Base-by-base conservation (phyloP, 1,140 invertebrate species). In the Ceratina calcarata region DNA sequence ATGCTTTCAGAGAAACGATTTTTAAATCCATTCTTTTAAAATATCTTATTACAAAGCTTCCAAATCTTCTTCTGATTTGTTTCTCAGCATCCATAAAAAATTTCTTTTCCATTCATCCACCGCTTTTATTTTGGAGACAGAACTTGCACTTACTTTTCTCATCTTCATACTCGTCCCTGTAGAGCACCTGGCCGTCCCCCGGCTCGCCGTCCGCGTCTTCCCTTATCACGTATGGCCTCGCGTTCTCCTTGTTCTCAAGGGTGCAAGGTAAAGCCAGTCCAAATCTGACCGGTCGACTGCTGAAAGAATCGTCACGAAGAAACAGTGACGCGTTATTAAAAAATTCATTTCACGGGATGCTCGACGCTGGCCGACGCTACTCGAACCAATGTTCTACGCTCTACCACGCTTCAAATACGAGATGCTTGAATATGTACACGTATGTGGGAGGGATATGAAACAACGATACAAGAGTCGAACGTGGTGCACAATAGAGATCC, bases 171-270 rank as follows among this genome's bases (percentile, higher is more conserved):
- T 97, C 96, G 74, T 97, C 96, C 78, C 96, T 94, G 91, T 97
- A 97, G 49, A 96, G 93, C 69, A 97, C 96, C 20, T 96, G 95
- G 20, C 96, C 96, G 86, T 96, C 95, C 24, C 93, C 93, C 53
- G 94, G 93, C 74, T 94, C 94, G 80, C 94, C 94, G 83, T 95
- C 95, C 78, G 92, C 93, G 81, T 95, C 95, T 86, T 95, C 94
- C 62, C 95, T 93, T 86, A 95, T 95, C 67, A 95, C 93, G 93
- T 95, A 96, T n/a, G 97, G 96, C 79, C 96, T 94, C 27, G 96
- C 94, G 88, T 97, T 97, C 93, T 97, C 96, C 91, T 97, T 97
- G 92, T 97, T 97, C 91, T 97, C 96, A 87, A 96, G 89, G 10
- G 95, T 95, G 91, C 95, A 96, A 57, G 96, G 95, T 81, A 97